Conservation (phyloP, 2,888 invertebrate genomes). For the Abscondita cerata region DNA sequence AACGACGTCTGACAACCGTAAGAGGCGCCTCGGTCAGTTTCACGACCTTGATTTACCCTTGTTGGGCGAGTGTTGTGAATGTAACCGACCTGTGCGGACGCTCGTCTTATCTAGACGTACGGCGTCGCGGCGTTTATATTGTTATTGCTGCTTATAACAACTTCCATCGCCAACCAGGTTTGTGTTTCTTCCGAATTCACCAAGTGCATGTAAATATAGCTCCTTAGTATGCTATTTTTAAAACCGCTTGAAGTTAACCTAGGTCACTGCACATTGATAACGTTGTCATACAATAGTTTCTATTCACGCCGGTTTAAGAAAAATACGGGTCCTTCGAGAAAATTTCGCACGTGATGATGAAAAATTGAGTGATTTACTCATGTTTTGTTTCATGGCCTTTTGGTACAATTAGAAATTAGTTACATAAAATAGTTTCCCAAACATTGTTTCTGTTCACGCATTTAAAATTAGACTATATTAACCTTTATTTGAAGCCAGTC, state of each 20-base stretch:
- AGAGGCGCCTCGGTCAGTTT: conserved; percentile 60
- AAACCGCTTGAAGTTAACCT: conserved; percentile 5
- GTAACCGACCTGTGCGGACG: conserved; percentile 48
- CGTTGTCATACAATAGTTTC: neutral
- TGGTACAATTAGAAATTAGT: no score
- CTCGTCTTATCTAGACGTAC: conserved; percentile 36
- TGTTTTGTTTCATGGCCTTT: no score
- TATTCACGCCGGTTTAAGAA: no score
- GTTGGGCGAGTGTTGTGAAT: conserved; percentile 51
- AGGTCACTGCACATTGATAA: conserved; percentile 12
- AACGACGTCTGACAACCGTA: conserved; percentile 45
- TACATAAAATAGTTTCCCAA: no score
- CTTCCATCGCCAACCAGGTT: conserved; percentile 16
- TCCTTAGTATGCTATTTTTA: conserved; percentile 5
- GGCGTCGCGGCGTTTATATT: conserved; percentile 36
- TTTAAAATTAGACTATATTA: no score
- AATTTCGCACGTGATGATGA: no score
- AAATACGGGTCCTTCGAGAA: no score
- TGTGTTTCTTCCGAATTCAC: conserved; percentile 9
- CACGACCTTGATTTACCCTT: conserved; percentile 58
- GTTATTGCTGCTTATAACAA: neutral
- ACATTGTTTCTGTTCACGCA: no score
- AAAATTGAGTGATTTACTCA: no score
- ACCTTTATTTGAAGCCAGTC: no score
- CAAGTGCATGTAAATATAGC: conserved; percentile 2